These are phyloP conservation scores for Sarcophaga rosellei DNA, from an alignment of 2,888 invertebrate species.

Conservation along the genomic window DNA sequence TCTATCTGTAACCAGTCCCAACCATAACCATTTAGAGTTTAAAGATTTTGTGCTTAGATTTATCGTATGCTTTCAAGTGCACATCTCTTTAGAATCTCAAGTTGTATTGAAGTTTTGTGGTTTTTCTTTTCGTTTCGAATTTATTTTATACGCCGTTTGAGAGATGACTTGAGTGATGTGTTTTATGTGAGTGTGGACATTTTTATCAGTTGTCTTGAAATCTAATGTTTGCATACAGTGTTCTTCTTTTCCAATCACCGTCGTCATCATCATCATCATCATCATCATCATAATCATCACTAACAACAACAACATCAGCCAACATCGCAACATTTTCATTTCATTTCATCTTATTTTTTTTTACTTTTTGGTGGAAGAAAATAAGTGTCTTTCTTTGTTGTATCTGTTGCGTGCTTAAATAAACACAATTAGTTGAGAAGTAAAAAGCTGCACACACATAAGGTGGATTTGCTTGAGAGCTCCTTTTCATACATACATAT, in stretches of 20 bases:
- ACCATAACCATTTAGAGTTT: too few relatives aligned
- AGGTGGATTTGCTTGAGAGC: constrained; percentile 53
- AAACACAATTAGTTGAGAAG: constrained; percentile 64
- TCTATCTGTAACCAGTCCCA: neutral
- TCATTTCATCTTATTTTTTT: constrained; percentile 2
- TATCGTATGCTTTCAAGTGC: constrained; percentile 61
- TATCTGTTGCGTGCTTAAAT: constrained; percentile 64
- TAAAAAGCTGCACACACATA: constrained; percentile 40
- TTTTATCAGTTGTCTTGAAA: constrained; percentile 70
- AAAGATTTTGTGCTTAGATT: constrained; percentile 23
- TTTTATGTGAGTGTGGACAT: constrained; percentile 66
- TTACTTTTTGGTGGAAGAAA: neutral
- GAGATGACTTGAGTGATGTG: constrained; percentile 66
- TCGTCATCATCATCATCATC: constrained; percentile 24
- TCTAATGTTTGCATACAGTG: constrained; percentile 68
- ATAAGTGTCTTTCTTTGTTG: constrained; percentile 47
- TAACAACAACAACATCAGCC: neutral
- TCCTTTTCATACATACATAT: constrained; percentile 17
- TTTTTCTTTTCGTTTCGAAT: neutral
- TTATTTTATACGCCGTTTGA: constrained; percentile 28
- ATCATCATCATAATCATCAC: constrained; percentile 41
- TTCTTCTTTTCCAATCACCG: constrained; percentile 47
- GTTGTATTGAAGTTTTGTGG: constrained; percentile 1
- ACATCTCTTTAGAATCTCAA: constrained; percentile 59
- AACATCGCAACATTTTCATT: constrained; percentile 12